Evolutionary conservation across 1,140 invertebrate species (phyloP).

Genomic region (Brachionus rotundiformis): DNA sequence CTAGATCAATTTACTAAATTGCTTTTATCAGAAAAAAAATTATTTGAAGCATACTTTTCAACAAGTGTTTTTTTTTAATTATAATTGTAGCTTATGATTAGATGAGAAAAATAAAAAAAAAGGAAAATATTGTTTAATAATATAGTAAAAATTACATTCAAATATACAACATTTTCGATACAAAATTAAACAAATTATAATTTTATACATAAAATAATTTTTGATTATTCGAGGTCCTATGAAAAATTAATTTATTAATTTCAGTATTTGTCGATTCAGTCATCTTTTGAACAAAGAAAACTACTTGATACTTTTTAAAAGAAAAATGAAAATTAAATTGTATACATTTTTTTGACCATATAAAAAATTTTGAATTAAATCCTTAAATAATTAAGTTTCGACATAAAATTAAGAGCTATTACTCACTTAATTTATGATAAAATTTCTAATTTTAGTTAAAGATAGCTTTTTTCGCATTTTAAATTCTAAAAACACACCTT

Average conservation of each 20-base stretch:
- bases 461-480: not conserved
- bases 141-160: too few species aligned
- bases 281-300: too few species aligned
- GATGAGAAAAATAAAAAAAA: not conserved
- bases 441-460: constrained; percentile 18
- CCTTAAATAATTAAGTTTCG: not conserved
- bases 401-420: not conserved
- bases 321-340: too few species aligned
- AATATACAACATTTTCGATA: too few species aligned
- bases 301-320: too few species aligned
- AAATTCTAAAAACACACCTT: not conserved
- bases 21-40: not conserved
- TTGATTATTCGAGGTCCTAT: not conserved
- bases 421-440: not conserved
- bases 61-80: not conserved
- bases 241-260: not conserved
- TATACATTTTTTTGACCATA: not conserved
- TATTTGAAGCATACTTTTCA: not conserved
- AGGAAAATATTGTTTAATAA: too few species aligned
- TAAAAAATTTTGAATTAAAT: not conserved
- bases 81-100: not conserved
- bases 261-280: not conserved
- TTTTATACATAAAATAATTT: not conserved
- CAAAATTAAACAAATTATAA: not conserved
- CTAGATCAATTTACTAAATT: not conserved